Evolutionary conservation across 2,888 invertebrate species (phyloP).

Genomic region (Callimorpha dominula): DNA sequence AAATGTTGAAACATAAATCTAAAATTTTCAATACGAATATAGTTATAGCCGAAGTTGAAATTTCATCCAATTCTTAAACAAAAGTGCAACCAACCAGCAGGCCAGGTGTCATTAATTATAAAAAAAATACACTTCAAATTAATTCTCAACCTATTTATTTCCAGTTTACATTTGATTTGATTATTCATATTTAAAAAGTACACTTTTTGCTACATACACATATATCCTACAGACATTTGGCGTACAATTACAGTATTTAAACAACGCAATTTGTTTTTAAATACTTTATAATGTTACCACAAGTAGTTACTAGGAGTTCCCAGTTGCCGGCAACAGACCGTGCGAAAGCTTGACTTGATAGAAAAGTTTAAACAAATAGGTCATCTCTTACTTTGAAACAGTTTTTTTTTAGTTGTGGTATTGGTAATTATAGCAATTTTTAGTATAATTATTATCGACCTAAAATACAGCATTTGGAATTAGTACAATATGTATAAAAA

Average conservation of each 20-base stretch:
- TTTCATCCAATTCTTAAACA: no score
- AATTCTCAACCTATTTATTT: conserved; percentile 57
- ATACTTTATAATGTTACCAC: not conserved
- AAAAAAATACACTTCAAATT: not conserved
- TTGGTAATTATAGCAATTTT: not conserved
- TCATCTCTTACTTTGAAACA: not conserved
- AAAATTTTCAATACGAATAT: no score
- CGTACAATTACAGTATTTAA: conserved; percentile 40
- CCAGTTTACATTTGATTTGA: conserved; percentile 53
- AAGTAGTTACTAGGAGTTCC: not conserved
- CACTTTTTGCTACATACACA: conserved; percentile 53
- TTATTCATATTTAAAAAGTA: conserved; percentile 53
- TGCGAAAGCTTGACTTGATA: not conserved
- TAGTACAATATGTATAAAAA: no score
- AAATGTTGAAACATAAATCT: no score
- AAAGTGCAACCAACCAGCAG: no score
- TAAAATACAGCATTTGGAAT: no score
- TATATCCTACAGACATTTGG: conserved; percentile 50
- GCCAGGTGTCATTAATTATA: no score
- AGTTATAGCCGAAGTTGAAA: no score
- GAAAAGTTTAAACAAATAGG: not conserved
- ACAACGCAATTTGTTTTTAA: conserved; percentile 25
- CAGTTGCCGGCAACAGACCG: not conserved
- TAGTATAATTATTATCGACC: not conserved
- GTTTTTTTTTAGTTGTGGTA: not conserved